Percentiles rank a stretch among this genome's conserved stretches.
These are phyloP conservation scores for Camarhynchus parvulus DNA, from an alignment of 2,113 vertebrate genomes.

Conservation along the genomic window DNA sequence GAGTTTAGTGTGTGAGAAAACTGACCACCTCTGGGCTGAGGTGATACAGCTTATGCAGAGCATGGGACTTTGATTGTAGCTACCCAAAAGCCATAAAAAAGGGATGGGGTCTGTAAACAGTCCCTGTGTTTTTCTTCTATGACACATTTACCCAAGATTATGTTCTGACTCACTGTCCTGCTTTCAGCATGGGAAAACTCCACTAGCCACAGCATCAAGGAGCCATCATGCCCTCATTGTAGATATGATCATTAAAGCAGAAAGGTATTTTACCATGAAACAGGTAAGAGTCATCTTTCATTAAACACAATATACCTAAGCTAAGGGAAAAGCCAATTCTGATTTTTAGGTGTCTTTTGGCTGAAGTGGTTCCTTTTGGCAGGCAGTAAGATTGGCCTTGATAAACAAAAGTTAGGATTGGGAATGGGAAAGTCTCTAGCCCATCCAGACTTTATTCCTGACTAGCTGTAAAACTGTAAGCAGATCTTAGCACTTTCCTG, in stretches of 20 bases:
- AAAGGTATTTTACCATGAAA: conserved; percentile 81
- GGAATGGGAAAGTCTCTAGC: neutral
- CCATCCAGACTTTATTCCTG: neutral
- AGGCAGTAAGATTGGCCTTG: neutral
- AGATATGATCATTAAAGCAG: conserved; percentile 96
- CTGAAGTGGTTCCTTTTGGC: neutral
- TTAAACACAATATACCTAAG: neutral
- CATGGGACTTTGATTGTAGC: neutral
- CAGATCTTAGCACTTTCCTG: neutral
- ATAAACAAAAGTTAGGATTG: neutral
- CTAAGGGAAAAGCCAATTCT: neutral
- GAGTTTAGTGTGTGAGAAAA: neutral
- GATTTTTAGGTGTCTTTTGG: neutral
- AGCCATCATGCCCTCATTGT: conserved; percentile 83
- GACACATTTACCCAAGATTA: neutral
- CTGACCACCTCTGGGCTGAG: neutral
- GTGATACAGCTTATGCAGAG: neutral
- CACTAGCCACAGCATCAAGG: conserved; percentile 84
- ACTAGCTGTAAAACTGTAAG: neutral
- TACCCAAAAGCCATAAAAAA: neutral
- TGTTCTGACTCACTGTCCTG: neutral
- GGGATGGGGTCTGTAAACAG: neutral
- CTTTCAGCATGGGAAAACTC: conserved; percentile 86
- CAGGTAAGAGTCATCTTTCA: conserved; percentile 72
- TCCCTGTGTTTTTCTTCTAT: neutral